Conservation (phyloP, 2,797 vertebrate genomes). For the Chelmon rostratus region DNA sequence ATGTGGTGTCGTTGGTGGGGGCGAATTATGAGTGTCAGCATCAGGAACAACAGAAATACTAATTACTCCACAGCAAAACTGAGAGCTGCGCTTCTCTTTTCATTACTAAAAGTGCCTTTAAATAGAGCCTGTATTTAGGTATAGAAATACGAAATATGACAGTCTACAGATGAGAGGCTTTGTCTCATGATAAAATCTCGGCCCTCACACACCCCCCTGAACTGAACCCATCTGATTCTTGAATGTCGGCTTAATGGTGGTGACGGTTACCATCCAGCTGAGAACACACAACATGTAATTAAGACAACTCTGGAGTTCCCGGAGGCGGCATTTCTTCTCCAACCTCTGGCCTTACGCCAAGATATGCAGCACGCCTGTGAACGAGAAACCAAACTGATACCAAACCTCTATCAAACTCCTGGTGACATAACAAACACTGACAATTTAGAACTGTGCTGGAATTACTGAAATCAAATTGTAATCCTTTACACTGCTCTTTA, state of each 20-base stretch:
- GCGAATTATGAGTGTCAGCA: background rate
- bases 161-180: background rate
- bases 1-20: background rate
- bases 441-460: background rate
- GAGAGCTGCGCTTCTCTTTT: background rate
- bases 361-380: background rate
- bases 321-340: background rate
- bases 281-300: background rate
- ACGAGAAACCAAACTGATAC: background rate
- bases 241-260: background rate
- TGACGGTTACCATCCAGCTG: background rate
- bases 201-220: background rate
- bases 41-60: background rate
- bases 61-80: background rate
- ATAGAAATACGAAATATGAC: background rate
- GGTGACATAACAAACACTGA: background rate
- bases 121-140: background rate
- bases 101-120: background rate
- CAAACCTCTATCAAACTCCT: background rate
- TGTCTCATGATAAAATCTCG: background rate
- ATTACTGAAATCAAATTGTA: background rate
- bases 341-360: background rate
- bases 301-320: background rate
- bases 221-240: background rate
- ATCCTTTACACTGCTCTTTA: background rate